Conservation (phyloP, 1,140 invertebrate species). For the Panagrolaimus sp. region DNA sequence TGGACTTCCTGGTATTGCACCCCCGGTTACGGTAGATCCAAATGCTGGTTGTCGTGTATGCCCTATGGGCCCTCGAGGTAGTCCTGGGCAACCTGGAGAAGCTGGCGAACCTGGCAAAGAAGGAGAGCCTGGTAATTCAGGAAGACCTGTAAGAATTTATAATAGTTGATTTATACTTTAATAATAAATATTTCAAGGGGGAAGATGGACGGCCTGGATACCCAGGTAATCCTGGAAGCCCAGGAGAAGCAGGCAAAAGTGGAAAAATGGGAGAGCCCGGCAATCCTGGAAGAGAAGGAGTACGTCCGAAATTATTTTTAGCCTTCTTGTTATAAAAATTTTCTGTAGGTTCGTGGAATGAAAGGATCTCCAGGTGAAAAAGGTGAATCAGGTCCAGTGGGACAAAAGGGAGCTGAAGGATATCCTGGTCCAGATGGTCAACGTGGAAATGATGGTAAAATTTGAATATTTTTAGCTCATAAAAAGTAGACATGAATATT, state of each 20-base stretch:
- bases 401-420: slow-evolving; percentile 43
- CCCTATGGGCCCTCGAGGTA: slow-evolving; percentile 34
- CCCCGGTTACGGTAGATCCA: slow-evolving; percentile 52
- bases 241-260: slow-evolving; percentile 25
- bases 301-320: too few relatives aligned
- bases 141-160: not conserved
- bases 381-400: slow-evolving; percentile 33
- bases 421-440: slow-evolving; percentile 45
- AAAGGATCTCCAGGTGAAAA: slow-evolving; percentile 29
- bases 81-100: slow-evolving; percentile 29
- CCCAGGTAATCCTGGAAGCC: slow-evolving; percentile 41
- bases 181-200: slow-evolving; percentile 17
- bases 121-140: slow-evolving; percentile 2
- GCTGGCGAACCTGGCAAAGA: slow-evolving; percentile 28
- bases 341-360: slow-evolving; percentile 36
- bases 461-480: slow-evolving; percentile 19
- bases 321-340: too few relatives aligned
- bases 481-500: not conserved
- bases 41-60: slow-evolving; percentile 49
- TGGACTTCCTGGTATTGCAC: slow-evolving; percentile 51
- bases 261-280: slow-evolving; percentile 39
- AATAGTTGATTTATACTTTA: slow-evolving; percentile 18
- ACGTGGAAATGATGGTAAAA: slow-evolving; percentile 38
- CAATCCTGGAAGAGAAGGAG: slow-evolving; percentile 32
- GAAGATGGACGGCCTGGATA: slow-evolving; percentile 41